Evolutionary conservation across 2,888 invertebrate genomes (phyloP), one percentile per base, ranked within the genome.

Genomic region (Serrognathus titanus): DNA sequence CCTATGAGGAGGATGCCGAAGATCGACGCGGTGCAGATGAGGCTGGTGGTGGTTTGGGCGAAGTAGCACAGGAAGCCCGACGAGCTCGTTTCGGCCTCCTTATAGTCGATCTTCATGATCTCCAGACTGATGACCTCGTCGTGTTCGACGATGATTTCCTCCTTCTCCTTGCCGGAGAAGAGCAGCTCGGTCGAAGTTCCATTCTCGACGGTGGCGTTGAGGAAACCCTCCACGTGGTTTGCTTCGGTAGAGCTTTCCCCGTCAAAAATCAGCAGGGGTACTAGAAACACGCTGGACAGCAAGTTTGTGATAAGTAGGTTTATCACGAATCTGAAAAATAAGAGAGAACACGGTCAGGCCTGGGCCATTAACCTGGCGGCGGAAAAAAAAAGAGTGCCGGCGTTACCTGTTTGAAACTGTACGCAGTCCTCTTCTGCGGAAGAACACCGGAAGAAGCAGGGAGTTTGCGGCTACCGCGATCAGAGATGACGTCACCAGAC

Each of bases 321-420:
- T 59, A 83, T 78, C 53, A 80, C 79, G 63, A 81, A 80, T 72
- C 80, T 80, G 75, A 5, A 76, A 75, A 35, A 58, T 31, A 6
- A 31, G n/a, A 31, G 6, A 7, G 24, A 31, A 6, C 7, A 31
- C 24, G 5, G 7, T 31, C 6, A 31, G 24, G 6, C 38, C 37
- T 37, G 12, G 31, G 48, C 12, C 12, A 9, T 31, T 49, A 48
- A 31, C 11, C 11, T 37, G 13, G 16, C 20, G 4, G 13, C 12
- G 6, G 10, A 9, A 41, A 11, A 38, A 79, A 16, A n/a, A n/a
- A n/a, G n/a, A n/a, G n/a, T 3, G 16, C 3, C 16, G 3, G 16
- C 16, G 16, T 16, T 79, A 89, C 89, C 88, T 84, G 82, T 91
- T 90, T 57, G 90, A 90, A 67, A 90, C 85, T 63, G 89, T 90